Base-by-base conservation (phyloP, 1,140 invertebrate genomes). In the Bathynomus jamesi region DNA sequence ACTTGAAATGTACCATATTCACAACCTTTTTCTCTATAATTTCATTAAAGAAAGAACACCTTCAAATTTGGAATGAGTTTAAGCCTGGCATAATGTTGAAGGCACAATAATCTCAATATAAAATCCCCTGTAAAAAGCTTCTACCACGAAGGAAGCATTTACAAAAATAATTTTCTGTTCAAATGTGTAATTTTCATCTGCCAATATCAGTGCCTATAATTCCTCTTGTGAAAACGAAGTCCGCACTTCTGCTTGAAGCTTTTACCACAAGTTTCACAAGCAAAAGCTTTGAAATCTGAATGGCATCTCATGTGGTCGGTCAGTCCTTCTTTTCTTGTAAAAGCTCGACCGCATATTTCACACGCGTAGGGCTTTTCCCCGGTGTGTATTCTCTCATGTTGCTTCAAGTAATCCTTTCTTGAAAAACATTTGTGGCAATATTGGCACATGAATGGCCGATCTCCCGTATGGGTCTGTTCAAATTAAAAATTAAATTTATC, bases 401-500 rank as follows among this genome's bases (percentile, higher is more conserved):
- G 77, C 65, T 78, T 75, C 79, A 79, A 67, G 74, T 78, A 77
- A 72, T 79, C 69, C 72, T 79, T 76, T 63, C 77, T 31, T 24
- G 77, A 74, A 64, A 78, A 78, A 29, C 73, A 74, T 67, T 74
- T 76, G 32, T 74, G 72, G 61, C 77, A 78, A 61, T 76, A 76
- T 46, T 72, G 72, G 70, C 77, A 78, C 77, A 76, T 76, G 63
- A 73, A 75, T 17, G 77, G 77, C 69, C 75, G 72, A 67, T 78
- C 74, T 32, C 77, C 77, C 25, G 77, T 78, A 70, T 78, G 77
- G 63, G 93, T 94, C 40, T 92, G 85, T 0, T 61, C 65, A 5
- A 53, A 68, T 21, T 24, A 28, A 40, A 5, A 17, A 67, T 28
- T 67, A 17, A 21, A 24, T 17, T 2, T 2, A n/a, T 11, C 2